Evolutionary conservation across 2,888 invertebrate genomes (phyloP), one percentile per base, ranked within the genome.

Genomic region (Geotrupes spiniger): DNA sequence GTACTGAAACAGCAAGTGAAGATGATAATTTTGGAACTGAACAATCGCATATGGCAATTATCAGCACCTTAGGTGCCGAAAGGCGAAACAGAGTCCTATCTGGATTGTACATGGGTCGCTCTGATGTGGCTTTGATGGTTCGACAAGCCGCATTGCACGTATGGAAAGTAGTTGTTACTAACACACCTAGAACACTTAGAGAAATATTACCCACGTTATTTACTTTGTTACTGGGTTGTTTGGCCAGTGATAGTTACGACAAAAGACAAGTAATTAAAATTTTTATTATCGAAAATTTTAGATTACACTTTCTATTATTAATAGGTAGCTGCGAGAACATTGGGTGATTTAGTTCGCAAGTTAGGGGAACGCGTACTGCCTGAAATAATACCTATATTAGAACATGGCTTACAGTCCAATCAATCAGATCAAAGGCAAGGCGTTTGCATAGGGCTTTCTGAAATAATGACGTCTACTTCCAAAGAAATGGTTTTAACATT

Each of bases 1-100:
- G 94, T 26, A 98, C 98, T 0, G 96, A 97, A 74, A 96, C 95
- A 0, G 95, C 95, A 0, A 92, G 90, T 57, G 98, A 99, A 71
- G 99, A 99, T 70, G 99, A 99, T 69, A 99, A 98, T 74, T 97
- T 99, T 73, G 99, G 98, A 51, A 98, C 98, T 0, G 96, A 96
- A 69, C 92, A 91, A 68, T 94, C 94, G 1, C 94, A 95, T 66
- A 80, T 85, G 69, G 92, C 94, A 1, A 97, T 98, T 55, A 89
- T 95, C 60, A 80, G 81, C 41, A 86, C 92, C 6, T 78, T 99
- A 40, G 97, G 98, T 1, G 83, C 81, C 1, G 95, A 96, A 65
- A 77, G 96, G 36, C 78, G 97, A 43, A 96, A 98, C 74, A 77
- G 94, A 16, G 97, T 99, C 28, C 73, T 96, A 42, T 92, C 96